Evolutionary conservation across 1,140 invertebrate species (phyloP).

Genomic region (Schlechtendalia chinensis): DNA sequence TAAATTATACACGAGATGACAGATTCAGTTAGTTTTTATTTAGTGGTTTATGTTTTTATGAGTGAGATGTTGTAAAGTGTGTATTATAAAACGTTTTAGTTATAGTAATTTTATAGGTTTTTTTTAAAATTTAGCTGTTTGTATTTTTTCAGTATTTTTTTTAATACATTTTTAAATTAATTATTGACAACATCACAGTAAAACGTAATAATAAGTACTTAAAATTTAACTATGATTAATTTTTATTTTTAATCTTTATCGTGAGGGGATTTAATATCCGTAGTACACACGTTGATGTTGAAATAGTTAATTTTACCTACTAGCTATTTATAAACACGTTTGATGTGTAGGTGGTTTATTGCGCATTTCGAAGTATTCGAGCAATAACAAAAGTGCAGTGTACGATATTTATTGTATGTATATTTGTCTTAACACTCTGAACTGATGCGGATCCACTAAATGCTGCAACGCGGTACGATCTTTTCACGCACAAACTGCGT

Average conservation of each 20-base stretch:
- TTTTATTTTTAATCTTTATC: background rate
- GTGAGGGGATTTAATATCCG: background rate
- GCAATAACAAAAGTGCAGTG: conserved; percentile 15
- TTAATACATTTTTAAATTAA: too few relatives aligned
- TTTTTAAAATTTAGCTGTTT: background rate
- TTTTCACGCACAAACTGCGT: too few relatives aligned
- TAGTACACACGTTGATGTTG: background rate
- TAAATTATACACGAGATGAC: background rate
- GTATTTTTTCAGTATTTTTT: background rate
- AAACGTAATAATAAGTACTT: background rate
- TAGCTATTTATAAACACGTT: conserved; percentile 5
- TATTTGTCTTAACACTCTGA: too few relatives aligned
- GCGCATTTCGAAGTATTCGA: background rate
- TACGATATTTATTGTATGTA: background rate
- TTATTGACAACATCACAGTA: background rate
- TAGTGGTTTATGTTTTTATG: conserved; percentile 21
- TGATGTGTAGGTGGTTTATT: conserved; percentile 16
- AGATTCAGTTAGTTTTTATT: conserved; percentile 19
- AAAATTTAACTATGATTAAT: too few relatives aligned
- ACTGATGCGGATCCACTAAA: too few relatives aligned
- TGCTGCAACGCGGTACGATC: too few relatives aligned
- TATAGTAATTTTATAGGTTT: background rate
- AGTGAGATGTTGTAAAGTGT: background rate
- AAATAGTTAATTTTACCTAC: background rate
- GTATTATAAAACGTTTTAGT: background rate